phyloP scores from a whole-genome alignment of 2,113 vertebrate species.

The Melanerpes formicivorus region DNA sequence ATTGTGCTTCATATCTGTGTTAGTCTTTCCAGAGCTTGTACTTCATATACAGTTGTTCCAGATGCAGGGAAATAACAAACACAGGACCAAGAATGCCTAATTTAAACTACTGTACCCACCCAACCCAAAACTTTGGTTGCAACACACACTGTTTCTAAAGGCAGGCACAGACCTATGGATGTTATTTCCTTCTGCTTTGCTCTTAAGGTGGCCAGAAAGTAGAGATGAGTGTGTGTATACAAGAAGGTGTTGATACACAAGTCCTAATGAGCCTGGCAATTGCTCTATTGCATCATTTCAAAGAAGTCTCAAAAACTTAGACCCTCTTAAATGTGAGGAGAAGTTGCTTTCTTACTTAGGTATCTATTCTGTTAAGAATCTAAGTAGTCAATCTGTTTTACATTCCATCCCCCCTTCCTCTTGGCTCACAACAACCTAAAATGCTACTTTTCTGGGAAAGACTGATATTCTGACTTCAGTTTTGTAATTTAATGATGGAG shows the following conservation, averaged over 20 bases:
- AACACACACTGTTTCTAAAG: not conserved
- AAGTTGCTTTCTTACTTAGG: conserved; percentile 58
- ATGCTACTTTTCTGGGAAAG: conserved; percentile 80
- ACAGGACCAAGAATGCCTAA: not conserved
- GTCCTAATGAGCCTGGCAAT: conserved; percentile 25
- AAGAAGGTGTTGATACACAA: not conserved
- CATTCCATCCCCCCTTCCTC: not conserved
- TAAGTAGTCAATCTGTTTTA: conserved; percentile 22
- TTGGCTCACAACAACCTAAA: conserved; percentile 65
- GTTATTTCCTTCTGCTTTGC: not conserved
- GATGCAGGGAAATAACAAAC: not conserved
- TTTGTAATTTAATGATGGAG: conserved; percentile 87
- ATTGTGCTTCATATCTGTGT: not conserved
- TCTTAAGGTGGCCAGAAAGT: not conserved
- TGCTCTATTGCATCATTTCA: not conserved
- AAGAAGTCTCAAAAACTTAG: conserved; percentile 17
- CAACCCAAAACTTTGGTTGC: not conserved
- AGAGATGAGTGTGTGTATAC: not conserved
- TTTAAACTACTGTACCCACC: not conserved
- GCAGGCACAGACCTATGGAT: not conserved
- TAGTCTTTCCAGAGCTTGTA: not conserved
- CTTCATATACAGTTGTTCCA: not conserved
- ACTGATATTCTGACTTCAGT: conserved; percentile 81
- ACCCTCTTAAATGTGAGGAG: not conserved
- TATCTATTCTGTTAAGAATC: conserved; percentile 47